Evolutionary conservation across 2,113 vertebrate species (phyloP), one percentile per base, ranked within the genome.

Genomic region (Burhinus bistriatus): DNA sequence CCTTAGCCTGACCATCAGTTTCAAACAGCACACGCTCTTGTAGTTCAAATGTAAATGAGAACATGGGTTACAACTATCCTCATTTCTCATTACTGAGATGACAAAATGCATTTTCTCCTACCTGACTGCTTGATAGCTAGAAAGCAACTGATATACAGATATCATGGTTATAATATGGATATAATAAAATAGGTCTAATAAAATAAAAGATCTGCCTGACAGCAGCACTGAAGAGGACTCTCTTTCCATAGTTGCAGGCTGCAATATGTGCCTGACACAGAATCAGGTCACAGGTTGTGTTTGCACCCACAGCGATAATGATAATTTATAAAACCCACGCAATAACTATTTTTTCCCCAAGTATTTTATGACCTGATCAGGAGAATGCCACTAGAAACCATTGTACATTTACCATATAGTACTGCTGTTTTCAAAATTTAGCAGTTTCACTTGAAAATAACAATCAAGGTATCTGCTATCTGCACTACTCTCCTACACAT

Each of bases 21-120:
- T 86, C 42, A 75, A 70, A 80, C 1, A 8, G 58, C 47, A 51
- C 90, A 13, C 1, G 3, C 38, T 89, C 70, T 75, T 70, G 82
- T 70, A 92, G 85, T 93, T 97, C 92, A 95, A 87, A 90, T 95
- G 69, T 66, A 96, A 96, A 95, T 95, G 84, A 95, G 89, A 94
- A 77, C 54, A 83, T 7, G 38, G 73, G 62, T 93, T 95, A 96
- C 75, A 78, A 19, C 71, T 52, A 57, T 55, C n/a, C 59, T 95
- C 71, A 92, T 84, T 92, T 93, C 58, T 91, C 57, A 81, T 87
- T 92, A 93, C n/a, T 65, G 52, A 92, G 84, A 80, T 72, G 54
- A 87, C 36, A 94, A 96, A 96, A 96, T 25, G 13, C 30, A 70
- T 95, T 90, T 95, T 88, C 58, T 89, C 62, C 69, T 78, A 87